These are phyloP conservation scores for Haemorhous mexicanus DNA, from an alignment of 2,113 vertebrate species.

Conservation along the genomic window DNA sequence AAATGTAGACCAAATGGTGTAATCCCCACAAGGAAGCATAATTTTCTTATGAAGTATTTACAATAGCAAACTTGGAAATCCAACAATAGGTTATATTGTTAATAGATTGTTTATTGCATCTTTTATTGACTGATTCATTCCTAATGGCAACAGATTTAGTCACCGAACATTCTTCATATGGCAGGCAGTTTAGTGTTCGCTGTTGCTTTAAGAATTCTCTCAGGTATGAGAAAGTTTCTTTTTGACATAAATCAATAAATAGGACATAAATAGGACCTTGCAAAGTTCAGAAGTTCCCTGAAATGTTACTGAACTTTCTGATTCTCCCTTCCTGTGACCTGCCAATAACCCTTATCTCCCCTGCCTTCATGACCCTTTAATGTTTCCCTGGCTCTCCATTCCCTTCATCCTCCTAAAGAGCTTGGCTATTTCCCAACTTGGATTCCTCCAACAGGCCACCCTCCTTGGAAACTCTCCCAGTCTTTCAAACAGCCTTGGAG, in stretches of 20 bases:
- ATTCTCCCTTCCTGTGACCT: neutral
- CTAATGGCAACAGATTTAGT: constrained; percentile 38
- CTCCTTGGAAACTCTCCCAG: constrained; percentile 24
- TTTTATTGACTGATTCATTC: constrained; percentile 57
- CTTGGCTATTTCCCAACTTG: neutral
- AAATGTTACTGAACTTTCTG: constrained; percentile 25
- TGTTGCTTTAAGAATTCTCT: constrained; percentile 27
- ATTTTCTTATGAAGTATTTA: constrained; percentile 62
- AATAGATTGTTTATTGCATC: constrained; percentile 50
- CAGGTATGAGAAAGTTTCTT: neutral
- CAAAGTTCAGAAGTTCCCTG: constrained; percentile 13
- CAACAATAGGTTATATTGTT: constrained; percentile 56
- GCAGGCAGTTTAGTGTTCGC: neutral
- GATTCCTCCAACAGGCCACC: neutral
- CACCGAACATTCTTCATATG: constrained; percentile 17
- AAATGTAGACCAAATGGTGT: constrained; percentile 44
- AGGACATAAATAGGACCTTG: neutral
- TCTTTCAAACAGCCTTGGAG: constrained; percentile 1
- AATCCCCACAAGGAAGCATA: constrained; percentile 58
- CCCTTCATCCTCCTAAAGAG: constrained; percentile 9
- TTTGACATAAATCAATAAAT: neutral
- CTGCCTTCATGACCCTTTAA: constrained; percentile 24
- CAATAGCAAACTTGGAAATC: constrained; percentile 53
- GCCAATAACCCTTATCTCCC: constrained; percentile 9
- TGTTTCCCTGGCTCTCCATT: constrained; percentile 17